These are phyloP conservation scores for Microctenopoma steveboyesi DNA, from an alignment of 2,797 vertebrate genomes.

Conservation along the genomic window DNA sequence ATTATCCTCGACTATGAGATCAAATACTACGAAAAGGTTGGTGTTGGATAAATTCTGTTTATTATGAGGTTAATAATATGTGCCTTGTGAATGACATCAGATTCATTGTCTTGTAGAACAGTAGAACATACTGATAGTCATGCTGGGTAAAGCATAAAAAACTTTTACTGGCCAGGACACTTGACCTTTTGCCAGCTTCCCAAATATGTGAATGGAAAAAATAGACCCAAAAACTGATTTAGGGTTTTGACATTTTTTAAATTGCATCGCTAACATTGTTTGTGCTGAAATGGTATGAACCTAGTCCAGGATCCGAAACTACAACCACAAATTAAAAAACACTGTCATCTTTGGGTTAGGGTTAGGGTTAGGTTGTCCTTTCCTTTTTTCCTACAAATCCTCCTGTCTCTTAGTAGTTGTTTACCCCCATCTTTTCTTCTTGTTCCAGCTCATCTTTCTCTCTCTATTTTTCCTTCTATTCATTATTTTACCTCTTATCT, in stretches of 20 bases:
- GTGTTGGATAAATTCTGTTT: slow-evolving; percentile 42
- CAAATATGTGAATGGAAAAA: too few species aligned
- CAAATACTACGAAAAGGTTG: slow-evolving; percentile 99
- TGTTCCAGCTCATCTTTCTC: slow-evolving; percentile 4
- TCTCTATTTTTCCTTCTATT: neutral
- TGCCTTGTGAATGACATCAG: neutral
- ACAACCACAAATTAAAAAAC: neutral
- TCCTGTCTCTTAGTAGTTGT: neutral
- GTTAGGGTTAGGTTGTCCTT: neutral
- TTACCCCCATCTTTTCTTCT: neutral
- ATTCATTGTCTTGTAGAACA: too few species aligned
- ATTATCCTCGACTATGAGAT: slow-evolving; percentile 99
- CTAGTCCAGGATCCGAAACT: neutral
- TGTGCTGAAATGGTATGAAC: neutral
- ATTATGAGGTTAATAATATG: neutral
- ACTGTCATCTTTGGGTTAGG: neutral
- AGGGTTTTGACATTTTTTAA: neutral
- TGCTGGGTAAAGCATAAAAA: too few species aligned
- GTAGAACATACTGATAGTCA: too few species aligned
- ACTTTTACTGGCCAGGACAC: too few species aligned
- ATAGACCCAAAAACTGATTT: neutral
- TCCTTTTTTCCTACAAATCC: neutral
- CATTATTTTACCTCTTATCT: slow-evolving; percentile 28
- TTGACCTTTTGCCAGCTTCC: neutral
- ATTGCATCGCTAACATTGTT: neutral